Evolutionary conservation across 2,797 vertebrate genomes (phyloP).

Genomic region (Peromyscus nudipes): DNA sequence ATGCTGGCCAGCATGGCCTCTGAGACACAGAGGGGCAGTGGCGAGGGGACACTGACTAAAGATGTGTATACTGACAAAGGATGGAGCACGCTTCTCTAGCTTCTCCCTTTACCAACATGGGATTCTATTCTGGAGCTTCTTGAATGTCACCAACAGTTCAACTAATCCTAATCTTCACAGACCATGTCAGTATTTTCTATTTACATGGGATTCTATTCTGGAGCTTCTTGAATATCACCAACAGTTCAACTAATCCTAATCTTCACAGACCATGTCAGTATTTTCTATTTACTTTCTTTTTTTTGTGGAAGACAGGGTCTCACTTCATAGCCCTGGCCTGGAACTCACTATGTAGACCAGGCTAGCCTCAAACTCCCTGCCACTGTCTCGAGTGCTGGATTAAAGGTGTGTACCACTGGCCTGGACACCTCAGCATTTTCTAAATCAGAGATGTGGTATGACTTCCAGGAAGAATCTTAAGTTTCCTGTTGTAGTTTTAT

Average conservation of each 20-base stretch:
- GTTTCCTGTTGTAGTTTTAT: not conserved
- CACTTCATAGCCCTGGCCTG: not conserved
- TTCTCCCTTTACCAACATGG: not conserved
- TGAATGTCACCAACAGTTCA: not conserved
- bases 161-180: not conserved
- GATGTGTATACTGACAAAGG: rapidly evolving
- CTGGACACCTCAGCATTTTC: not conserved
- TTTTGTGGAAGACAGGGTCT: not conserved
- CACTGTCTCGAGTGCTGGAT: not conserved
- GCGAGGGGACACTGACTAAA: rapidly evolving
- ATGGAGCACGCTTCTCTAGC: not conserved
- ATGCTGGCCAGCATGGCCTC: rapidly evolving
- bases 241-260: not conserved
- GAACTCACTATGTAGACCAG: not conserved
- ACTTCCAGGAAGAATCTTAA: not conserved
- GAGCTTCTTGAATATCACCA: not conserved
- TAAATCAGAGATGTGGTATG: not conserved
- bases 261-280: not conserved
- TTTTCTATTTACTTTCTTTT: not conserved
- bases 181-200: not conserved
- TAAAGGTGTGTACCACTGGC: not conserved
- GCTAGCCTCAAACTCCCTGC: not conserved
- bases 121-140: not conserved
- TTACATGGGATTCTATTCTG: too few species aligned
- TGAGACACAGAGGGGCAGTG: rapidly evolving